Conservation (phyloP, 2,113 vertebrate genomes). For the Steatornis caripensis region DNA sequence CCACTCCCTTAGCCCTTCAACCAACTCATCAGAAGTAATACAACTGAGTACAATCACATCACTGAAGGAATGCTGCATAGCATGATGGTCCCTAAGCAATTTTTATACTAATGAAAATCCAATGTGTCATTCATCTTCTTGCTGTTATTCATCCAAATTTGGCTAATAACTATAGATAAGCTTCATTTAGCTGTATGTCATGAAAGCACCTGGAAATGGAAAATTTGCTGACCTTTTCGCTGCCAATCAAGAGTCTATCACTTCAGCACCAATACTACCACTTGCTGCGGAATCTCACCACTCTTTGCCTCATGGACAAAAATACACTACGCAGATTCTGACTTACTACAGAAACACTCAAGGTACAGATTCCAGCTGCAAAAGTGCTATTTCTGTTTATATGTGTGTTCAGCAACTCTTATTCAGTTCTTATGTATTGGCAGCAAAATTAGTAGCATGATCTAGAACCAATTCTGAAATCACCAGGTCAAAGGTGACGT, state of each 20-base stretch:
- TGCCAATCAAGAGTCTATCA: background rate
- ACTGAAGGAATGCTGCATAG: background rate
- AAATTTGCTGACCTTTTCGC: slow-evolving; percentile 20
- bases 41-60: background rate
- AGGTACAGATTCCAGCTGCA: background rate
- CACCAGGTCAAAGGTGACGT: background rate
- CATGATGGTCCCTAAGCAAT: background rate
- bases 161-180: background rate
- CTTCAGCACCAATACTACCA: background rate
- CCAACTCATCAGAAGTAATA: background rate
- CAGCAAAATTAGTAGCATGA: background rate
- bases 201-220: background rate
- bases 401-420: background rate
- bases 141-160: background rate
- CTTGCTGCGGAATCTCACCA: background rate
- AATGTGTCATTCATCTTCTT: background rate
- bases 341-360: background rate
- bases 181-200: background rate
- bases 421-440: background rate
- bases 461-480: background rate
- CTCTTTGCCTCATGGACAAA: background rate
- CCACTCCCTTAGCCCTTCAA: accelerated
- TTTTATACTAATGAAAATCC: background rate
- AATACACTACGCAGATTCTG: background rate
- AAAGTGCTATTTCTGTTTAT: background rate